phyloP scores from a whole-genome alignment of 92 coral and sea anemone species.

The Epizoanthus scotinus region DNA sequence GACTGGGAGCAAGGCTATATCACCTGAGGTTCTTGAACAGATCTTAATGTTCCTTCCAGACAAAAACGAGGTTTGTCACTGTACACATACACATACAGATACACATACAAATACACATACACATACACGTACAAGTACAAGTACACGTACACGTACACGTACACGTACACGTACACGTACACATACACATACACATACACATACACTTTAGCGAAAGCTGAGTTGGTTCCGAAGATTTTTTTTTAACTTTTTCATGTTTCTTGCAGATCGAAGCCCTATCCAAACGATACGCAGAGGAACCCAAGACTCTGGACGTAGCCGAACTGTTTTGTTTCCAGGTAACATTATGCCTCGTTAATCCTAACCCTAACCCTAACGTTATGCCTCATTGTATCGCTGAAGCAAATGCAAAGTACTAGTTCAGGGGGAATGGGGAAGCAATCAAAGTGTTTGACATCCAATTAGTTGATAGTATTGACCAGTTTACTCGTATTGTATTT shows the following conservation, averaged over 20 bases:
- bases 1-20: conserved; percentile 46
- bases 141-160: too few species aligned
- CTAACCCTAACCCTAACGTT: too few species aligned
- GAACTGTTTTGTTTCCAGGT: conserved; percentile 79
- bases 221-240: too few species aligned
- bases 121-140: too few species aligned
- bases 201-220: too few species aligned
- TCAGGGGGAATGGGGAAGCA: not conserved
- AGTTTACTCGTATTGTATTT: too few species aligned
- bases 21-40: conserved; percentile 64
- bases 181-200: too few species aligned
- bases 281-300: conserved; percentile 52
- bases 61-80: conserved; percentile 55
- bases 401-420: not conserved
- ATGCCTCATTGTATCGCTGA: not conserved
- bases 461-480: too few species aligned
- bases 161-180: too few species aligned
- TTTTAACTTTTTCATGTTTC: not conserved
- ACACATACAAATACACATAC: too few species aligned
- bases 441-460: too few species aligned
- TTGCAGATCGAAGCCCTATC: conserved; percentile 51
- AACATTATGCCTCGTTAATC: not conserved
- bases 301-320: conserved; percentile 49
- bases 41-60: conserved; percentile 70
- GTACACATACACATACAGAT: too few species aligned